A percentile compares a stretch with the other conserved stretches of the same genome.
phyloP scores from a whole-genome alignment of 2,113 vertebrate genomes.

The Ophiodon elongatus region DNA sequence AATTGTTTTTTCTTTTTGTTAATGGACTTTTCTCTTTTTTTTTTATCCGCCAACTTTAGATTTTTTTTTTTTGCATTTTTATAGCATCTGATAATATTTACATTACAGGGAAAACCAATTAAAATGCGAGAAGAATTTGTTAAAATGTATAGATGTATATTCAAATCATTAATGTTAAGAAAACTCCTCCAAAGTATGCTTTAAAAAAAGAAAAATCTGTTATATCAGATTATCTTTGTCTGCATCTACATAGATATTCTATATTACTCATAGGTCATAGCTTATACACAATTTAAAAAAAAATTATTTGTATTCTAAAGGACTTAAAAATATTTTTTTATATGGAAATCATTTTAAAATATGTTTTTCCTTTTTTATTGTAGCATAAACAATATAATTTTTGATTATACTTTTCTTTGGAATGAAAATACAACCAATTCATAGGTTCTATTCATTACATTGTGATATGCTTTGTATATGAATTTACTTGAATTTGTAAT shows the following conservation, averaged over 20 bases:
- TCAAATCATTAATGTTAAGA: neutral
- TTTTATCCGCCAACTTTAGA: neutral
- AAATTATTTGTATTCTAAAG: neutral
- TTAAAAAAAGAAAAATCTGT: neutral
- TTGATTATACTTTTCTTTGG: neutral
- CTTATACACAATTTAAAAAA: neutral
- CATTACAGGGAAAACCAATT: neutral
- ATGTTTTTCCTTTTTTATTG: neutral
- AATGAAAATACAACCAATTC: neutral
- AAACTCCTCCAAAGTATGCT: neutral
- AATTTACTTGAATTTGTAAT: neutral
- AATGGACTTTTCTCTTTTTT: neutral
- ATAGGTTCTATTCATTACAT: neutral
- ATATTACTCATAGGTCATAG: neutral
- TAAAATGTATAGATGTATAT: neutral
- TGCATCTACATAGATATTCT: neutral
- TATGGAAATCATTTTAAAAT: neutral
- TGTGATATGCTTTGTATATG: neutral
- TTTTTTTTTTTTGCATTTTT: neutral
- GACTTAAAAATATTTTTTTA: neutral
- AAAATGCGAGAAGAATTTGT: neutral
- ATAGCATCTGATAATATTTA: neutral
- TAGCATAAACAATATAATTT: neutral
- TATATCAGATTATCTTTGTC: neutral
- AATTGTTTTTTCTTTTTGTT: slow-evolving; percentile 22